phyloP scores from a whole-genome alignment of 2,888 invertebrate species.

The Coleophora flavipennella region DNA sequence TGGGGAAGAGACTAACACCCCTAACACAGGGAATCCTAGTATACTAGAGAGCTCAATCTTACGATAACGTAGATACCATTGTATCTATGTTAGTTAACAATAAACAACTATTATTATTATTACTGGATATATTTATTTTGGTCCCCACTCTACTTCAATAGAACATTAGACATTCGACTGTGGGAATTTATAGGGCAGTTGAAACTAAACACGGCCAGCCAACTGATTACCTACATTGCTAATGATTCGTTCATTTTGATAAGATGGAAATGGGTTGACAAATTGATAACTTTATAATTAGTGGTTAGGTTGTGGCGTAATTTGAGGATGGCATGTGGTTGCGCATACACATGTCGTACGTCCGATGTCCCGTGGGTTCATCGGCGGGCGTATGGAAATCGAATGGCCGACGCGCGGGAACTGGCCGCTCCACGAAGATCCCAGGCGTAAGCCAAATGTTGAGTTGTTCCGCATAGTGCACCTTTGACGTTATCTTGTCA shows the following conservation, averaged over 20 bases:
- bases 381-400: too few relatives aligned
- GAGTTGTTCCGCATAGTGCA: too few relatives aligned
- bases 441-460: conserved; percentile 43
- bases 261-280: conserved; percentile 41
- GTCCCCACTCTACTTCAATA: background rate
- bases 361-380: too few relatives aligned
- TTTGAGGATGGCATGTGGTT: conserved; percentile 44
- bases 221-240: background rate
- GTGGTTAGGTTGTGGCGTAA: conserved; percentile 42
- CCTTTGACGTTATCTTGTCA: too few relatives aligned
- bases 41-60: too few relatives aligned
- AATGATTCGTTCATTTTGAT: conserved; percentile 12
- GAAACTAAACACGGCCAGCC: too few relatives aligned
- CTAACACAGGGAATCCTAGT: too few relatives aligned
- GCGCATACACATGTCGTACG: conserved; percentile 3
- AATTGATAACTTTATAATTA: conserved; percentile 49
- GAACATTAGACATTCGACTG: background rate
- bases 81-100: too few relatives aligned
- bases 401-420: conserved; percentile 31
- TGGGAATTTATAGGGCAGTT: conserved; percentile 7
- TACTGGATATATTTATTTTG: too few relatives aligned
- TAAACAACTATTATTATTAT: background rate
- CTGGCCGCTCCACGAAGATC: conserved; percentile 33
- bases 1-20: too few relatives aligned
- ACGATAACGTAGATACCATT: too few relatives aligned